These are phyloP conservation scores for Cataglyphis cursor DNA, from an alignment of 2,888 invertebrate genomes.

Conservation along the genomic window DNA sequence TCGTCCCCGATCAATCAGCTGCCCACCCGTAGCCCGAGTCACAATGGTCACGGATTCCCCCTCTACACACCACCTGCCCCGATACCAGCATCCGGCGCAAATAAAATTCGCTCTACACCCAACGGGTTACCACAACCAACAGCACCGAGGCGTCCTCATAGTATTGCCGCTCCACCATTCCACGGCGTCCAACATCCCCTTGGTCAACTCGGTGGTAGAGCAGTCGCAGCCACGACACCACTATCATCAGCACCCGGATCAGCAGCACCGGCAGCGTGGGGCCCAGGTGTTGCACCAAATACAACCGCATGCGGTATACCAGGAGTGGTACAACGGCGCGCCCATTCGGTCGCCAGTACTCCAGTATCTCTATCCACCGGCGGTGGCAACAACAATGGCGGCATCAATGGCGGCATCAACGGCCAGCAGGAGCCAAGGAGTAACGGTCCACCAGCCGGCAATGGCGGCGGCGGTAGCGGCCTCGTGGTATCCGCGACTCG, in stretches of 20 bases:
- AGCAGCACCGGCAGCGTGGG: constrained; percentile 64
- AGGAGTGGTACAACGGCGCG: constrained; percentile 77
- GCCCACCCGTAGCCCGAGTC: constrained; percentile 82
- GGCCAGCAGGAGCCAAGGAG: constrained; percentile 64
- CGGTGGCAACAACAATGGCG: constrained; percentile 62
- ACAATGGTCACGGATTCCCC: constrained; percentile 87
- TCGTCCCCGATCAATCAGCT: constrained; percentile 80
- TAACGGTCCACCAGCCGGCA: constrained; percentile 69
- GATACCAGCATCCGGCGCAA: constrained; percentile 84
- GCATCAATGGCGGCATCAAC: constrained; percentile 70
- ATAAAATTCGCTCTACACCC: constrained; percentile 84
- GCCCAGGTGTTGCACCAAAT: constrained; percentile 63
- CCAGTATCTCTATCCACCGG: constrained; percentile 78
- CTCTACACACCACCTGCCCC: constrained; percentile 88
- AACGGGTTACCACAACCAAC: constrained; percentile 82
- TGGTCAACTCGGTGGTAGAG: constrained; percentile 79
- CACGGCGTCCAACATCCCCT: constrained; percentile 87
- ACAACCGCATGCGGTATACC: constrained; percentile 68
- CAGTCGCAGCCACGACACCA: constrained; percentile 66
- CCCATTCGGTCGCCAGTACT: constrained; percentile 80
- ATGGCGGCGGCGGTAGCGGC: constrained; percentile 64
- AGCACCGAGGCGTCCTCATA: constrained; percentile 88
- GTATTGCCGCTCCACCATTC: constrained; percentile 88
- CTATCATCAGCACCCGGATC: constrained; percentile 57
- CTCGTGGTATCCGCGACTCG: constrained; percentile 76